Conservation (phyloP, 2,797 vertebrate genomes). For the Sorex maritimensis region DNA sequence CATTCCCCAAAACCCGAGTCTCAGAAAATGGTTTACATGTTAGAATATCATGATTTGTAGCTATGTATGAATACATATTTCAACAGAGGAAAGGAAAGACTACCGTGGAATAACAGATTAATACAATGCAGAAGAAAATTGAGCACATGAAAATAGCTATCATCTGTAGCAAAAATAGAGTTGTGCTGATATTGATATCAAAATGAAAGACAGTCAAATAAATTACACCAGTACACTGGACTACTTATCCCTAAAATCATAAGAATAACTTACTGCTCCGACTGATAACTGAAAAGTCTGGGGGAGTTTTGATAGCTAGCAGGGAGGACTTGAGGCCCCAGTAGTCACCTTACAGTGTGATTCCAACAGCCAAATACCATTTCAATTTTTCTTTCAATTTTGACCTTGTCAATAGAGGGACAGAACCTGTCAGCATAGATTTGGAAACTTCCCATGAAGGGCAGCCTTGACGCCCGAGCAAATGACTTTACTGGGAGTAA, state of each 20-base stretch:
- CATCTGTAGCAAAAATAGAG: slow-evolving; percentile 85
- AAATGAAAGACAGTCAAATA: slow-evolving; percentile 78
- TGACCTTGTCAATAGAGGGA: slow-evolving; percentile 12
- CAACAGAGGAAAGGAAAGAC: slow-evolving; percentile 66
- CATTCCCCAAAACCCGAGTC: slow-evolving; percentile 3
- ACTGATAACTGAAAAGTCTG: slow-evolving; percentile 77
- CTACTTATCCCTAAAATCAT: slow-evolving; percentile 37
- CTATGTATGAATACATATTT: slow-evolving; percentile 24
- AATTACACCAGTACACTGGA: slow-evolving; percentile 72
- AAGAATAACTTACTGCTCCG: slow-evolving; percentile 81
- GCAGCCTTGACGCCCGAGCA: slow-evolving; percentile 25
- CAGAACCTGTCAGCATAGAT: slow-evolving; percentile 16
- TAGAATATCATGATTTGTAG: slow-evolving; percentile 42
- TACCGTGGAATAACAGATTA: slow-evolving; percentile 34
- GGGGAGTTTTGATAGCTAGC: slow-evolving; percentile 67
- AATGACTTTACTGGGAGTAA: slow-evolving; percentile 20
- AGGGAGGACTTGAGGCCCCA: slow-evolving; percentile 45
- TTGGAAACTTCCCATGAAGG: slow-evolving; percentile 26
- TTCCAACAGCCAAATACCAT: slow-evolving; percentile 69
- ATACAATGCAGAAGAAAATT: slow-evolving; percentile 62
- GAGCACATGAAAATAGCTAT: slow-evolving; percentile 76
- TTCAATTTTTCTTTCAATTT: slow-evolving; percentile 23
- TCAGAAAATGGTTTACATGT: not conserved
- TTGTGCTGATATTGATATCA: slow-evolving; percentile 75
- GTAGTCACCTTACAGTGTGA: slow-evolving; percentile 52